Base-by-base conservation (phyloP, 2,113 vertebrate genomes). In the Empidonax traillii region DNA sequence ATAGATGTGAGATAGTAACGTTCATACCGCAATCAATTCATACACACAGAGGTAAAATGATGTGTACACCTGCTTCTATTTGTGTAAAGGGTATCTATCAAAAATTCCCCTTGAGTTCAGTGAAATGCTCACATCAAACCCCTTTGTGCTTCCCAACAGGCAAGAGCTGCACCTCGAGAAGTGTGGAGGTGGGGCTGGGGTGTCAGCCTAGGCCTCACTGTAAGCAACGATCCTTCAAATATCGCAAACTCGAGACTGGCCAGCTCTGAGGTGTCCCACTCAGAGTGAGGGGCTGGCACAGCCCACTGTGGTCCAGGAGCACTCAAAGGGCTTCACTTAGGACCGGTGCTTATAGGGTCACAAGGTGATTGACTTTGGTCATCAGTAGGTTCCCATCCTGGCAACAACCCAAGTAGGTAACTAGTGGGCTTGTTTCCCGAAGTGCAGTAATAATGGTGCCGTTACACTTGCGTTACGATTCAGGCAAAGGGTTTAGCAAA, bases 171-270 rank as follows among this genome's bases (percentile, higher is more conserved):
- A 61, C 28, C 20, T 68, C 0, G 0, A 18, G 28, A 30, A 46
- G 20, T 41, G 53, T 41, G 39, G 16, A 33, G 16, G 17, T 61
- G 20, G 33, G 17, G 9, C 19, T 24, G 11, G 30, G 28, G 0
- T 18, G 22, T 39, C 25, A 89, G 62, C 47, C n/a, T 46, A n/a
- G 33, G 18, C 10, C 10, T 30, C 23, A 39, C 1, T 68, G 53
- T 10, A 8, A 59, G 23, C 0, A 0, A 44, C 9, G 33, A 12
- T 14, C 43, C 68, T 59, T n/a, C 0, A 2, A 46, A 20, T 17
- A 59, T 37, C 0, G 0, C 39, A 30, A 30, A 47, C 20, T 14
- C 25, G 30, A 55, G 24, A 41, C 24, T 25, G 35, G 53, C 0
- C 2, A 69, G 20, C 71, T 31, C 62, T 17, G 33, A 53, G n/a